Conservation (phyloP, 1,140 invertebrate genomes). For the Polypedilum pembai region DNA sequence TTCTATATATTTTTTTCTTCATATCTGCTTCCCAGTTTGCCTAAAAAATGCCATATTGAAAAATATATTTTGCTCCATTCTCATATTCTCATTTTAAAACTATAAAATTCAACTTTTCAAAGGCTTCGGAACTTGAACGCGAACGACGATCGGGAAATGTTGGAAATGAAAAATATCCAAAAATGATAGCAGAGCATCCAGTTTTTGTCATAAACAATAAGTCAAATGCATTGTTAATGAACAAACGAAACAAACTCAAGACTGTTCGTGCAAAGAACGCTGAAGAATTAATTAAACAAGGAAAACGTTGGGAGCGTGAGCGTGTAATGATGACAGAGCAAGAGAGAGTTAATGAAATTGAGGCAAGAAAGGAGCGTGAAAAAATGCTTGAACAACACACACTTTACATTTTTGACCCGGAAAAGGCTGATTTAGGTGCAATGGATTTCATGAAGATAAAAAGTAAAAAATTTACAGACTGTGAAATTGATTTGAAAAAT, state of each 20-base stretch:
- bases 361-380: slow-evolving; percentile 33
- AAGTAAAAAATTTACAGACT: slow-evolving; percentile 38
- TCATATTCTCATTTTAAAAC: background rate
- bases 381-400: slow-evolving; percentile 34
- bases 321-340: slow-evolving; percentile 38
- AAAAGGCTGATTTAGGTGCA: background rate
- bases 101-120: background rate
- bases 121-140: slow-evolving; percentile 52
- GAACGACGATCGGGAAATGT: slow-evolving; percentile 54
- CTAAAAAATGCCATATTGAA: too few relatives aligned
- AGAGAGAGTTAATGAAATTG: slow-evolving; percentile 31
- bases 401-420: background rate
- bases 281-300: slow-evolving; percentile 39
- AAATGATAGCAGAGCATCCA: slow-evolving; percentile 53
- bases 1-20: too few relatives aligned
- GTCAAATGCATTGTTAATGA: slow-evolving; percentile 49
- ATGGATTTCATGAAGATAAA: slow-evolving; percentile 2
- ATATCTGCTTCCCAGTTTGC: too few relatives aligned
- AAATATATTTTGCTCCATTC: background rate
- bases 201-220: slow-evolving; percentile 53
- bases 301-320: slow-evolving; percentile 42
- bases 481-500: slow-evolving; percentile 40
- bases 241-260: slow-evolving; percentile 46
- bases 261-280: slow-evolving; percentile 41
- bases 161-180: slow-evolving; percentile 51